phyloP scores from a whole-genome alignment of 2,113 vertebrate species.

The Pelobates fuscus region DNA sequence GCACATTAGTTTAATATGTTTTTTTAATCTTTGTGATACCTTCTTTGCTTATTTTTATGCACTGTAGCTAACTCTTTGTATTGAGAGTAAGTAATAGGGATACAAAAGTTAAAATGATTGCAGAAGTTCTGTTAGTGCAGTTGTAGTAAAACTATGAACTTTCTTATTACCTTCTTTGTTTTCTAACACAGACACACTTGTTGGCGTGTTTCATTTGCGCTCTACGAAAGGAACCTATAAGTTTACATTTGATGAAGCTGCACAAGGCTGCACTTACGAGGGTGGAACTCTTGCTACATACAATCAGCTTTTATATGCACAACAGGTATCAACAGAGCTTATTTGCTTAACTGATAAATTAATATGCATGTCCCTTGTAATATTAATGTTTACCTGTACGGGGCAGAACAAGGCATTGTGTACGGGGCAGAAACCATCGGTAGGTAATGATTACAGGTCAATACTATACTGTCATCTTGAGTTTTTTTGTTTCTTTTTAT shows the following conservation, averaged over 20 bases:
- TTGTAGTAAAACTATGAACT: neutral
- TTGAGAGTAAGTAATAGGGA: no score
- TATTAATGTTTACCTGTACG: neutral
- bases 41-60: no score
- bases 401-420: no score
- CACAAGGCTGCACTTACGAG: slow-evolving; percentile 68
- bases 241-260: slow-evolving; percentile 76
- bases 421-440: no score
- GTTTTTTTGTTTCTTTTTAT: no score
- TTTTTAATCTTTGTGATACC: no score
- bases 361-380: neutral
- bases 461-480: no score
- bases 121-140: no score
- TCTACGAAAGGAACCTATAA: slow-evolving; percentile 80
- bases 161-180: neutral
- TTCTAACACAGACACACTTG: slow-evolving; percentile 69
- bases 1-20: no score
- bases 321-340: slow-evolving; percentile 72
- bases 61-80: no score
- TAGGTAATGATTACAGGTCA: no score
- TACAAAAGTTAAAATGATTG: no score
- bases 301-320: slow-evolving; percentile 84
- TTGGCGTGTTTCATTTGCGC: slow-evolving; percentile 85
- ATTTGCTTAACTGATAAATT: neutral
- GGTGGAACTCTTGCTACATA: slow-evolving; percentile 79